phyloP scores from a whole-genome alignment of 2,888 invertebrate species.

The Rotaria magnacalcarata region DNA sequence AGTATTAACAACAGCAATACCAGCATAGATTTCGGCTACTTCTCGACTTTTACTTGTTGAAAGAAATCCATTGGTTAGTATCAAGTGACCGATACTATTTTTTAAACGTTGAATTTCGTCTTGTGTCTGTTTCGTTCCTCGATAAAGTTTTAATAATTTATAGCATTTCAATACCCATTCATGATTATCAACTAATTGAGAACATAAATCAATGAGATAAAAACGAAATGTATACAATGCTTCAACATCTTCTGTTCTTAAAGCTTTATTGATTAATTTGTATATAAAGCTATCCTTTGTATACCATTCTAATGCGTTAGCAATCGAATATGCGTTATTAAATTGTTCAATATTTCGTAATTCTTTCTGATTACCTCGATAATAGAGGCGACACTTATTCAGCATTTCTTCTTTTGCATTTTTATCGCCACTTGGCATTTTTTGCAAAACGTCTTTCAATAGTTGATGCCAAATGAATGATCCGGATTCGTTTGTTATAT shows the following conservation, averaged over 20 bases:
- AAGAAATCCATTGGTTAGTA: neutral
- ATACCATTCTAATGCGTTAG: neutral
- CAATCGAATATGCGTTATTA: neutral
- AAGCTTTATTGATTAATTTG: constrained; percentile 4
- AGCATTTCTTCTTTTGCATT: constrained; percentile 9
- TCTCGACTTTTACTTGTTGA: neutral
- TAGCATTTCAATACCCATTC: neutral
- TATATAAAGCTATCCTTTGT: constrained; percentile 25
- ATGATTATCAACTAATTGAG: neutral
- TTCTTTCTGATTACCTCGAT: constrained; percentile 2
- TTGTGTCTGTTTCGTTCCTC: neutral
- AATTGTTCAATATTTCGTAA: neutral
- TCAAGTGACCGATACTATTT: neutral
- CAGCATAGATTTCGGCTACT: neutral
- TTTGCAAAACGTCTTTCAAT: neutral
- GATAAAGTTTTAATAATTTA: neutral
- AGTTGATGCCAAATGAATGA: constrained; percentile 13
- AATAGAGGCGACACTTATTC: neutral
- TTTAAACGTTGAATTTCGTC: neutral
- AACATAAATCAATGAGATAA: constrained; percentile 22
- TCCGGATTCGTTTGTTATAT: neutral
- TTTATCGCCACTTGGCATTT: neutral
- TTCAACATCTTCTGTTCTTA: constrained; percentile 27
- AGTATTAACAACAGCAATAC: neutral
- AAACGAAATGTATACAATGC: neutral